phyloP scores from a whole-genome alignment of 2,113 vertebrate species.

The Brachyhypopomus occidentalis region DNA sequence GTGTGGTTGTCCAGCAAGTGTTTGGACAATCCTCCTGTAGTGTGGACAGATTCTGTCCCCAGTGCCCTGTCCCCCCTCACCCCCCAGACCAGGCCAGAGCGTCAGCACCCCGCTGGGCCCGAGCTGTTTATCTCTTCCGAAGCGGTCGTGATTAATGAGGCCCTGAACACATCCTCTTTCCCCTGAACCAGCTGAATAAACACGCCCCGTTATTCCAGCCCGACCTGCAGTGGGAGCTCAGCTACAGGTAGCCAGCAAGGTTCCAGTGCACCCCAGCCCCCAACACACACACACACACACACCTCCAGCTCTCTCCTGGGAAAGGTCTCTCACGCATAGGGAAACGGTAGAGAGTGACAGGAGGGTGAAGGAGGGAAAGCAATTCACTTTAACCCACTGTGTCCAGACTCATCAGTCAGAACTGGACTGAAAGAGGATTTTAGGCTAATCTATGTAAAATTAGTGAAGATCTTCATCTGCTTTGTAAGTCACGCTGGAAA shows the following conservation, averaged over 20 bases:
- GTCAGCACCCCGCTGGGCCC: slow-evolving; percentile 65
- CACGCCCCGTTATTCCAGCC: slow-evolving; percentile 66
- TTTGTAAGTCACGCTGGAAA: no score
- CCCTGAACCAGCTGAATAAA: slow-evolving; percentile 90
- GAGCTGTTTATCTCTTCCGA: slow-evolving; percentile 81
- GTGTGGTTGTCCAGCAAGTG: slow-evolving; percentile 71
- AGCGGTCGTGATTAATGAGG: slow-evolving; percentile 87
- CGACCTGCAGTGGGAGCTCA: slow-evolving; percentile 55
- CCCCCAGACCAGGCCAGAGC: slow-evolving; percentile 46
- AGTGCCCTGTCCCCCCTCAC: slow-evolving; percentile 55
- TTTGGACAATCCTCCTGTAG: slow-evolving; percentile 66
- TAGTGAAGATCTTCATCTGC: not conserved
- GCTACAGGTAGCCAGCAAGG: slow-evolving; percentile 66
- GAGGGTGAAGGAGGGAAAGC: not conserved
- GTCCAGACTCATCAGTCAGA: not conserved
- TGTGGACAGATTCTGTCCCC: slow-evolving; percentile 58
- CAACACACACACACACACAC: slow-evolving; percentile 2
- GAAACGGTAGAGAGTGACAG: slow-evolving; percentile 36
- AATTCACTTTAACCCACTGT: slow-evolving; percentile 7
- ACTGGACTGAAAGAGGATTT: not conserved
- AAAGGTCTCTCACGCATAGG: slow-evolving; percentile 13
- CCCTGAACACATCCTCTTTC: slow-evolving; percentile 81
- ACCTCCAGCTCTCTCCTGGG: slow-evolving; percentile 28
- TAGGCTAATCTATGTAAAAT: not conserved
- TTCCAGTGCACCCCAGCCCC: slow-evolving; percentile 34